A percentile compares a stretch with the other conserved stretches of the same genome.
phyloP scores from a whole-genome alignment of 1,140 invertebrate genomes.

The Aleiodes sp. region DNA sequence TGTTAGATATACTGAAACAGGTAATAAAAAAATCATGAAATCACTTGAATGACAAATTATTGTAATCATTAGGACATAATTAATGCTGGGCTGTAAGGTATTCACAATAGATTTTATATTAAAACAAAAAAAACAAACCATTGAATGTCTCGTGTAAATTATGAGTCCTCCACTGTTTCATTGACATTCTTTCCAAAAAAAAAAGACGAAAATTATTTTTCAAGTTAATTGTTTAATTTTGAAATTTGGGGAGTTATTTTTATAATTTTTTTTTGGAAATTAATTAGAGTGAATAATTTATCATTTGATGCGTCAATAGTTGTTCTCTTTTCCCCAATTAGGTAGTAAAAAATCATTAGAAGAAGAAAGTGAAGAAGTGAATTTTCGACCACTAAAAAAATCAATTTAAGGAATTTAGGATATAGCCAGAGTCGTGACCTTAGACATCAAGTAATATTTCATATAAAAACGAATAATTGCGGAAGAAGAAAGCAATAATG shows the following conservation, averaged over 20 bases:
- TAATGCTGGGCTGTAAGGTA: not conserved
- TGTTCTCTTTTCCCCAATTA: no score
- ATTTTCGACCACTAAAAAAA: conserved; percentile 7
- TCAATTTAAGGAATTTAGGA: not conserved
- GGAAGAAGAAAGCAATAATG: no score
- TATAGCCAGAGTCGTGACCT: not conserved
- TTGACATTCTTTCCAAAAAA: not conserved
- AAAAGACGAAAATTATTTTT: not conserved
- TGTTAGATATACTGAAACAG: not conserved
- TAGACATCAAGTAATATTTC: conserved; percentile 1
- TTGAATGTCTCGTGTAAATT: conserved; percentile 17
- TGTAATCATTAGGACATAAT: conserved; percentile 9
- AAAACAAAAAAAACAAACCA: conserved; percentile 6
- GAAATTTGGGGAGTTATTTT: no score
- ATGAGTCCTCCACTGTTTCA: conserved; percentile 2
- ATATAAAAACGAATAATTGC: not conserved
- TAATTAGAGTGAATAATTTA: no score
- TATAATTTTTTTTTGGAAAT: no score
- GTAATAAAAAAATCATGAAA: not conserved
- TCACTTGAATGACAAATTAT: not conserved
- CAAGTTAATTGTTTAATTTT: no score
- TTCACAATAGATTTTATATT: conserved; percentile 28
- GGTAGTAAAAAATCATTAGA: not conserved
- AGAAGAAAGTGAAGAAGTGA: not conserved
- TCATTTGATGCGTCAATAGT: no score